phyloP scores from a whole-genome alignment of 2,888 invertebrate species.

The Sialis lutaria region DNA sequence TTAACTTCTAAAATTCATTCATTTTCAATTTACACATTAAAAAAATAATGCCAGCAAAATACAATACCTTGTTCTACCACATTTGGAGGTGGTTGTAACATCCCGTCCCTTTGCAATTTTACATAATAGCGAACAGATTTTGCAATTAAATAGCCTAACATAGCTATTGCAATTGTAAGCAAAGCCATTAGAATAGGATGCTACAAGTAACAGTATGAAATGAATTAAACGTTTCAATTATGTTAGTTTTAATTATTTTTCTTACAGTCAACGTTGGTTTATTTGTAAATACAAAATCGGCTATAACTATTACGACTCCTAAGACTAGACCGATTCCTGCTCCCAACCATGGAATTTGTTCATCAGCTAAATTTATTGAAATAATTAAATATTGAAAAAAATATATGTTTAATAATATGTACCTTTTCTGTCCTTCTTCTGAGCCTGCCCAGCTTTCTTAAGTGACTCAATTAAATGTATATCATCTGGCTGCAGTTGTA shows the following conservation, averaged over 20 bases:
- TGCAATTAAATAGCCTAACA: constrained; percentile 48
- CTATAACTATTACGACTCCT: constrained; percentile 49
- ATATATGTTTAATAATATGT: background rate
- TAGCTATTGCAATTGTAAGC: constrained; percentile 46
- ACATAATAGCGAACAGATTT: constrained; percentile 35
- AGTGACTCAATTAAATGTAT: constrained; percentile 42
- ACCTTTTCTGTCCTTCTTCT: constrained; percentile 41
- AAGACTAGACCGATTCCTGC: constrained; percentile 53
- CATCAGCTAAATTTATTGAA: constrained; percentile 32
- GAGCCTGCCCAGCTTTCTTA: constrained; percentile 35
- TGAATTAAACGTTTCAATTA: constrained; percentile 1
- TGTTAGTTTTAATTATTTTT: background rate
- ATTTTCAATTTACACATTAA: constrained; percentile 6
- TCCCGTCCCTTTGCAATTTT: constrained; percentile 29
- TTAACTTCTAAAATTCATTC: constrained; percentile 8
- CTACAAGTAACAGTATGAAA: constrained; percentile 25
- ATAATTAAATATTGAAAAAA: constrained; percentile 1
- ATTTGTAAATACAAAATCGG: constrained; percentile 46
- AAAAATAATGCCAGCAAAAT: no score
- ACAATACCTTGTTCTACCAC: constrained; percentile 17
- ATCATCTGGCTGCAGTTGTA: constrained; percentile 49
- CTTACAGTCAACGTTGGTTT: constrained; percentile 46
- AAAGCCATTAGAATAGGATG: constrained; percentile 56
- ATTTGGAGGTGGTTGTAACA: constrained; percentile 31
- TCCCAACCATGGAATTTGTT: constrained; percentile 58